Evolutionary conservation across 37 sponge, comb jelly and placozoan genomes (phyloP), one percentile per base, ranked within the genome.

Genomic region (Petrosia ficiformis): DNA sequence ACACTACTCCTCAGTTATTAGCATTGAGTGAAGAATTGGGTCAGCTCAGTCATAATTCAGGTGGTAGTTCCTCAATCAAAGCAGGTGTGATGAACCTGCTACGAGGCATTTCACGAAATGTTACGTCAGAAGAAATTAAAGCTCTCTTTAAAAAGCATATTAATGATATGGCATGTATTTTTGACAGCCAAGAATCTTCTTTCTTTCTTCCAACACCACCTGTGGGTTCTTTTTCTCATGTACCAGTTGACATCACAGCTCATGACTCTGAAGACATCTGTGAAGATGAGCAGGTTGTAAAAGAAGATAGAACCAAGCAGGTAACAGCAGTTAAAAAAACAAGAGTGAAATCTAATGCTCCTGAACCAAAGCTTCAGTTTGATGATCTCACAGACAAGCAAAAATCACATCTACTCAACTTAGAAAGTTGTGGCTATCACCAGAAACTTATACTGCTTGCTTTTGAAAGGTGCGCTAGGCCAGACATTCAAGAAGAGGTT

Each of bases 1-100:
- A 63, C 59, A 89, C 89, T 14, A 77, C 84, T 29, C 77, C 10
- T 6, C 89, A 89, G 77, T 72, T 89, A 4, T 67, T 83, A 14
- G 42, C 34, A 2, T 74, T 89, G 16, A 38, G 84, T 31, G 67
- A 68, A 29, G 84, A 83, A 43, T 75, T 89, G 10, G 79, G 79
- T 1, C 44, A 19, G 4, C 1, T 75, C 30, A 75, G 40, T 8
- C 31, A 54, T 24, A 19, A 39, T 25, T 1, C 11, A 37, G 2
- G 6, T 37, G 22, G 35, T 16, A 57, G 36, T 38, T 59, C 19
- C 40, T 6, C 25, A 42, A 32, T 79, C 39, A 65, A 69, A 8
- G 73, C 65, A 29, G 39, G 72, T 4, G 72, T 56, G 8, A 0
- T 82, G 38, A 36, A 60, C 2, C 61, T 82, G 24, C 60, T 82